Percentiles rank a stretch among this genome's conserved stretches.
These are phyloP conservation scores for Botia kubotai DNA, from an alignment of 2,797 vertebrate species.

Conservation along the genomic window DNA sequence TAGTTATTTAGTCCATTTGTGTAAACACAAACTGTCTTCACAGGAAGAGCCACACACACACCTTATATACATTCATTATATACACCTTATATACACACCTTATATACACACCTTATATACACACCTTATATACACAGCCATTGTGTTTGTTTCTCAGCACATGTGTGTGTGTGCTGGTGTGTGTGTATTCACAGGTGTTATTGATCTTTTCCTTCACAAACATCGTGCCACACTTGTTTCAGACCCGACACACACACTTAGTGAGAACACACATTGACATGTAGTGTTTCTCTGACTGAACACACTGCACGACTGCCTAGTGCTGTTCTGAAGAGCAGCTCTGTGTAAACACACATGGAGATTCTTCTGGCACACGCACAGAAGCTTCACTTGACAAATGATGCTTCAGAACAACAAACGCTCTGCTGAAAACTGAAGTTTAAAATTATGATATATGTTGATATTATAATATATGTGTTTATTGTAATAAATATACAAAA, in stretches of 20 bases:
- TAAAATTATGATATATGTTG: background rate
- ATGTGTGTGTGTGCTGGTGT: constrained; percentile 2
- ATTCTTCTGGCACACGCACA: background rate
- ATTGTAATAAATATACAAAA: too few relatives aligned
- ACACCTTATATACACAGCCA: too few relatives aligned
- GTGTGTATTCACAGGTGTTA: background rate
- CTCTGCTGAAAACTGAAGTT: background rate
- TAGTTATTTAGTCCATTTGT: constrained; percentile 52
- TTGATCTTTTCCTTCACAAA: constrained; percentile 74
- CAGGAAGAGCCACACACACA: background rate
- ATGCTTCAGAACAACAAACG: constrained; percentile 15
- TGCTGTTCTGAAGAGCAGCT: constrained; percentile 67
- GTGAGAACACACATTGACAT: constrained; percentile 66
- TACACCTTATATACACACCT: too few relatives aligned
- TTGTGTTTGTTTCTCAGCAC: background rate
- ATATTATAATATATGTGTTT: too few relatives aligned
- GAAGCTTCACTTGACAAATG: constrained; percentile 8
- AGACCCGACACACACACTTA: background rate
- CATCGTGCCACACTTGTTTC: constrained; percentile 67
- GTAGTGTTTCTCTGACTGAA: constrained; percentile 81
- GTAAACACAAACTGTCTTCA: constrained; percentile 4
- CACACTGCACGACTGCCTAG: constrained; percentile 79
- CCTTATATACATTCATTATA: too few relatives aligned
- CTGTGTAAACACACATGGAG: constrained; percentile 18
- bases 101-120: too few relatives aligned